Percentiles rank a stretch among this genome's conserved stretches.
Evolutionary conservation across 2,113 vertebrate genomes (phyloP).

Genomic region (Plecturocebus donacophilus): DNA sequence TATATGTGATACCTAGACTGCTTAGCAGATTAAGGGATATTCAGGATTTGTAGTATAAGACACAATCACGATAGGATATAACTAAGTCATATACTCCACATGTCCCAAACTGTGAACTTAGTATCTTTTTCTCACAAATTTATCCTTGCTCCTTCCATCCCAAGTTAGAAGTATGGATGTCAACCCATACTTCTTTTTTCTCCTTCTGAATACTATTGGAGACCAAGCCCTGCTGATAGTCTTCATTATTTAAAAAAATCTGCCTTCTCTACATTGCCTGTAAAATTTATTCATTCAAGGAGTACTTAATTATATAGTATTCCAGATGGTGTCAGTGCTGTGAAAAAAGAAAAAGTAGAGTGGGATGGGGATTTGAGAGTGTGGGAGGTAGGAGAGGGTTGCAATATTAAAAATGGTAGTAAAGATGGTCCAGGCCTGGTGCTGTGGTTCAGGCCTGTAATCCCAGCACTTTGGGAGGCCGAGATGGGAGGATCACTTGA

Average conservation of each 20-base stretch:
- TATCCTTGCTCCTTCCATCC: neutral
- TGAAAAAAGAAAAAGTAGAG: neutral
- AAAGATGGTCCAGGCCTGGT: no score
- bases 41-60: neutral
- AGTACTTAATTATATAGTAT: neutral
- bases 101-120: neutral
- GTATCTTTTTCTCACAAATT: neutral
- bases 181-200: neutral
- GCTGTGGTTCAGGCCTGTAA: no score
- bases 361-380: neutral
- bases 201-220: neutral
- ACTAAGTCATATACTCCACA: neutral
- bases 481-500: no score
- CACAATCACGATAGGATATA: neutral
- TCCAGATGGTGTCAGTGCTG: neutral
- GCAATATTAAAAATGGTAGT: neutral
- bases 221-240: neutral
- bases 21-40: neutral
- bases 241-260: no score
- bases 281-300: neutral
- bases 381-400: neutral
- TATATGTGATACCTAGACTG: neutral
- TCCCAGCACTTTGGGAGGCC: no score
- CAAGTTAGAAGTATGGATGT: neutral
- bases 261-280: neutral